These are phyloP conservation scores for Lasiommata megera DNA, from an alignment of 2,888 invertebrate genomes.

Conservation along the genomic window DNA sequence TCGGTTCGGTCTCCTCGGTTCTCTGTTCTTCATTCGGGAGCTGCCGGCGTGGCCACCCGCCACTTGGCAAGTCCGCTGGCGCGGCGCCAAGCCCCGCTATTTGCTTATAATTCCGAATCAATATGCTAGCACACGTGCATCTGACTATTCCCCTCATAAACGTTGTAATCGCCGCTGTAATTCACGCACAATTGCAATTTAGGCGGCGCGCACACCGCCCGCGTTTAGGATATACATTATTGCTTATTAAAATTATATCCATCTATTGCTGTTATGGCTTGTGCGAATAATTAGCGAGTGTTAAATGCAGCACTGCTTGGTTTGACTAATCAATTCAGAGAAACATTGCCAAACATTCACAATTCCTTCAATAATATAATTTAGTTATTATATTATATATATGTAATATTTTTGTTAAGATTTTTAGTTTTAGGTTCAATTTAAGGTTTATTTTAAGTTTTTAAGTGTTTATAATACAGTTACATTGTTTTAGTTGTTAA, in stretches of 20 bases:
- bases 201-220: conserved; percentile 31
- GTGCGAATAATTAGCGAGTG: background rate
- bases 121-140: conserved; percentile 71
- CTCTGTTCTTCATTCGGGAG: too few relatives aligned
- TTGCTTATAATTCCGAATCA: conserved; percentile 79
- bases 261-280: conserved; percentile 26
- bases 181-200: conserved; percentile 54
- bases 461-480: too few relatives aligned
- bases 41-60: conserved; percentile 45
- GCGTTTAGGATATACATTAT: conserved; percentile 32
- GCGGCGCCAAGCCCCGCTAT: conserved; percentile 62
- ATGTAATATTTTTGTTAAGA: too few relatives aligned
- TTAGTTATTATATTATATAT: too few relatives aligned
- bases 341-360: background rate
- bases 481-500: too few relatives aligned
- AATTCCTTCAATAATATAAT: too few relatives aligned
- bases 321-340: background rate
- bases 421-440: too few relatives aligned
- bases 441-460: too few relatives aligned
- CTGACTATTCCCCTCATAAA: conserved; percentile 45
- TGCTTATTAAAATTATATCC: conserved; percentile 31
- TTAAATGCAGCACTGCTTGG: background rate
- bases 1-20: too few relatives aligned
- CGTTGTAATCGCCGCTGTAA: conserved; percentile 57
- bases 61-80: conserved; percentile 61